Evolutionary conservation across 1,140 invertebrate genomes (phyloP).

Genomic region (Aradophagus sp.): DNA sequence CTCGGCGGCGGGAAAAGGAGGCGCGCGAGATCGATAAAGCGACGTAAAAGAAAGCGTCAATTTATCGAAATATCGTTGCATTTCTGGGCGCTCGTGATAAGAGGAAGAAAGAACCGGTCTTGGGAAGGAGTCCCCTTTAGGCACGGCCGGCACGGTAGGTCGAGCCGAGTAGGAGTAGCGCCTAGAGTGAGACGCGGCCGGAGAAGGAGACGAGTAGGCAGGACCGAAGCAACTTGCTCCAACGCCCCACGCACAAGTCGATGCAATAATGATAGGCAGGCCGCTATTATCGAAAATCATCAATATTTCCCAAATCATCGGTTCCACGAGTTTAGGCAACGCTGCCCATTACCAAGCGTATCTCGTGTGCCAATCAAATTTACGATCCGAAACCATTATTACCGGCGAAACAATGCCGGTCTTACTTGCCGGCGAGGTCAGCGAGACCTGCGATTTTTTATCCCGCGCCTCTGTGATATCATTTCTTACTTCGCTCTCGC

Average conservation of each 20-base stretch:
- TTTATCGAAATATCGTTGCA: conserved; percentile 56
- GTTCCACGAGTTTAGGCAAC: conserved; percentile 43
- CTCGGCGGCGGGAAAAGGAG: too few species aligned
- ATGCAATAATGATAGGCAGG: conserved; percentile 51
- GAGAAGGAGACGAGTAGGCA: conserved; percentile 43
- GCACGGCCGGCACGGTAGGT: conserved; percentile 43
- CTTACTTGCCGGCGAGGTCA: too few species aligned
- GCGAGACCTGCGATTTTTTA: too few species aligned
- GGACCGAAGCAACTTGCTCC: conserved; percentile 54
- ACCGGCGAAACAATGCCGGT: conserved; percentile 39
- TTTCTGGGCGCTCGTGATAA: conserved; percentile 52
- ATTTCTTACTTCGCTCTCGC: too few species aligned
- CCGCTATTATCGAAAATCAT: conserved; percentile 57
- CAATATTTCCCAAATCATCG: conserved; percentile 54
- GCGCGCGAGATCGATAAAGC: conserved; percentile 3
- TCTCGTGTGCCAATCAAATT: conserved; percentile 50
- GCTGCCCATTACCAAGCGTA: conserved; percentile 43
- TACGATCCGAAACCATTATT: conserved; percentile 50
- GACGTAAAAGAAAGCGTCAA: conserved; percentile 51
- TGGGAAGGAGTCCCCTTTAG: conserved; percentile 38
- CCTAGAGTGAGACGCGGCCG: conserved; percentile 11
- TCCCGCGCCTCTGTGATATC: too few species aligned
- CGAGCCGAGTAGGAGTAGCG: conserved; percentile 46
- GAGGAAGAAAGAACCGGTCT: conserved; percentile 54
- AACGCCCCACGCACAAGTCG: conserved; percentile 47